phyloP scores from a whole-genome alignment of 2,888 invertebrate species.

The Ptychoptera contaminata region DNA sequence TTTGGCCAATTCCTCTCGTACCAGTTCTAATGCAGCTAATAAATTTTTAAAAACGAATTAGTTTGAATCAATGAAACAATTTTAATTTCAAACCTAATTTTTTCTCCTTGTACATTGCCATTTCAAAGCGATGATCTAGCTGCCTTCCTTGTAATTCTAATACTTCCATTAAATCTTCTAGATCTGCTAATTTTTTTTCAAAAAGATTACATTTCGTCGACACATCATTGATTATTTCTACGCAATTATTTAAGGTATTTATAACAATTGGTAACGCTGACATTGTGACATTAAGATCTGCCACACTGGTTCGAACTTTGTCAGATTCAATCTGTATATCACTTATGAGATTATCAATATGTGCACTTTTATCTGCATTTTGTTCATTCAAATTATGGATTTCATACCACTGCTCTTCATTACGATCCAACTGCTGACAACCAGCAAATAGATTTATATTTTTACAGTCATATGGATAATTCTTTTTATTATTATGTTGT shows the following conservation, averaged over 20 bases:
- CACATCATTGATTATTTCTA: constrained; percentile 29
- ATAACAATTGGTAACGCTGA: constrained; percentile 24
- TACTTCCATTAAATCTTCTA: constrained; percentile 47
- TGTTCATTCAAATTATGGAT: constrained; percentile 42
- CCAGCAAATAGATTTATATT: constrained; percentile 40
- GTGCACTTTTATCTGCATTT: constrained; percentile 38
- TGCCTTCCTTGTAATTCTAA: constrained; percentile 45
- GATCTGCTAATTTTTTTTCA: constrained; percentile 37
- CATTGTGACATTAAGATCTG: constrained; percentile 21
- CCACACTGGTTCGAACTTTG: constrained; percentile 17
- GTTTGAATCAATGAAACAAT: background rate
- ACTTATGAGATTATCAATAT: constrained; percentile 33
- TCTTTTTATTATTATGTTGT: background rate
- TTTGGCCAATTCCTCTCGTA: constrained; percentile 35
- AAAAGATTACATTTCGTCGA: constrained; percentile 37
- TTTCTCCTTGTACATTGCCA: constrained; percentile 44
- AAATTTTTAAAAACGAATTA: constrained; percentile 6
- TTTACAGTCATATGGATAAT: background rate
- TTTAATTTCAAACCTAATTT: constrained; percentile 36
- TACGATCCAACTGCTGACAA: constrained; percentile 43
- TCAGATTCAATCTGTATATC: constrained; percentile 23
- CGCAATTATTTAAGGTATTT: constrained; percentile 26
- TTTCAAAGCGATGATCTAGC: constrained; percentile 44
- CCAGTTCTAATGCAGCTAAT: constrained; percentile 27
- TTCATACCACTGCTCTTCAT: constrained; percentile 48